These are phyloP conservation scores for Bos taurus DNA, from an alignment of 2,113 vertebrate species.

Conservation along the genomic window DNA sequence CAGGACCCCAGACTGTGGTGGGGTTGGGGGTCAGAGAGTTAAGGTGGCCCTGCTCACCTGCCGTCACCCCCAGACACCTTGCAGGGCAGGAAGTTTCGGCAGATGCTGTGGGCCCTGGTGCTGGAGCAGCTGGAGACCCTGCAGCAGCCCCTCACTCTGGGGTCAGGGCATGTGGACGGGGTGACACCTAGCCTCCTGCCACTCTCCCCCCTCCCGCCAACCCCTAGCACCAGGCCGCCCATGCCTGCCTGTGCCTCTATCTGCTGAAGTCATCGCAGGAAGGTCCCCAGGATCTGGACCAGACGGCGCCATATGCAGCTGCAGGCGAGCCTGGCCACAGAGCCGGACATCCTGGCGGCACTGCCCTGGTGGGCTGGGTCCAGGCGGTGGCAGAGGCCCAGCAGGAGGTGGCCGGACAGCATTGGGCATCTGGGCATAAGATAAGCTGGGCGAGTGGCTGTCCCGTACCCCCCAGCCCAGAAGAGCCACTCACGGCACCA, in stretches of 20 bases:
- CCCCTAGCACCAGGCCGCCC: background rate
- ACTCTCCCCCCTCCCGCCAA: fast-evolving
- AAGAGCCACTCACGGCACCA: background rate
- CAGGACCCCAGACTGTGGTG: background rate
- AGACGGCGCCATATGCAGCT: background rate
- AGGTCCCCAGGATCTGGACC: background rate
- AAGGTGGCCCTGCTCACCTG: background rate
- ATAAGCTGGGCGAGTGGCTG: background rate
- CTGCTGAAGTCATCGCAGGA: slow-evolving; percentile 29
- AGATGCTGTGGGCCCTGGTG: background rate
- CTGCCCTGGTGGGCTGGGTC: background rate
- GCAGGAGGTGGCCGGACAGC: background rate
- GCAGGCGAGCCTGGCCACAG: slow-evolving; percentile 39
- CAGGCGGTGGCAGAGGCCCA: background rate
- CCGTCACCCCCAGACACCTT: background rate
- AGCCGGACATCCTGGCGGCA: background rate
- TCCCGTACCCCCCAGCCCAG: background rate
- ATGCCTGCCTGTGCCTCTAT: background rate
- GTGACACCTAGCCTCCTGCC: background rate
- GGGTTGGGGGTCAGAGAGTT: background rate
- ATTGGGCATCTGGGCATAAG: background rate
- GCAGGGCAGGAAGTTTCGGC: slow-evolving; percentile 3
- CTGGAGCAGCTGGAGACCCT: background rate
- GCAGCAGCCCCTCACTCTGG: slow-evolving; percentile 51
- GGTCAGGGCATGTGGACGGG: background rate